Conservation (phyloP, 1,140 invertebrate species). For the Bicyclus anynana region DNA sequence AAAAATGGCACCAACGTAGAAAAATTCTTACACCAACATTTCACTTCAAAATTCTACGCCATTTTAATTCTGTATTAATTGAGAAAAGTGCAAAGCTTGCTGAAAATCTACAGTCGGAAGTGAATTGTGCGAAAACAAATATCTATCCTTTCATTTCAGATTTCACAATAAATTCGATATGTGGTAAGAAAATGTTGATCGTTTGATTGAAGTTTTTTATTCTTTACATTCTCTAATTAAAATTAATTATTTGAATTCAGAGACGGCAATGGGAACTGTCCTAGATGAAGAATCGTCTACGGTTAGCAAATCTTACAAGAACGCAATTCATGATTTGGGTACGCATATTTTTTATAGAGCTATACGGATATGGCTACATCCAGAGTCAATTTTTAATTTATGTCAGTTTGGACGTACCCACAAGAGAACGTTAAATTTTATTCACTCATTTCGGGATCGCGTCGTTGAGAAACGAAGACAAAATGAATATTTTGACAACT, state of each 20-base stretch:
- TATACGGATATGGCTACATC: slow-evolving; percentile 41
- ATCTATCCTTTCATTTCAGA: slow-evolving; percentile 12
- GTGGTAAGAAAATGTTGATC: slow-evolving; percentile 31
- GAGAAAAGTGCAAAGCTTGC: slow-evolving; percentile 33
- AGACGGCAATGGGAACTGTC: slow-evolving; percentile 39
- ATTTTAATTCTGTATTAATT: slow-evolving; percentile 74
- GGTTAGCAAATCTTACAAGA: slow-evolving; percentile 29
- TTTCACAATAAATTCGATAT: slow-evolving; percentile 33
- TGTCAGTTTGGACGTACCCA: slow-evolving; percentile 28
- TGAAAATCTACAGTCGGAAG: background rate
- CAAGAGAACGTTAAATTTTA: slow-evolving; percentile 4
- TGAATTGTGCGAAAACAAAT: background rate
- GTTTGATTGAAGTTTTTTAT: too few species aligned
- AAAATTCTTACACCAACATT: slow-evolving; percentile 36
- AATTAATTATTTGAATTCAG: slow-evolving; percentile 16
- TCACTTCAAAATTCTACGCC: slow-evolving; percentile 80
- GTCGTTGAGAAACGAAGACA: slow-evolving; percentile 16
- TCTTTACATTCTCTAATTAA: background rate
- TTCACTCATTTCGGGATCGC: slow-evolving; percentile 9
- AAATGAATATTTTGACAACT: background rate
- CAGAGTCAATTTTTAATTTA: slow-evolving; percentile 36
- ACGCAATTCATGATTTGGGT: slow-evolving; percentile 48
- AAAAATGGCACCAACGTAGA: slow-evolving; percentile 34
- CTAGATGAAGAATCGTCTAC: slow-evolving; percentile 24
- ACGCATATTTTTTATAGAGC: slow-evolving; percentile 43